These are phyloP conservation scores for Marcusenius ussheri DNA, from an alignment of 2,113 vertebrate species.

Conservation along the genomic window DNA sequence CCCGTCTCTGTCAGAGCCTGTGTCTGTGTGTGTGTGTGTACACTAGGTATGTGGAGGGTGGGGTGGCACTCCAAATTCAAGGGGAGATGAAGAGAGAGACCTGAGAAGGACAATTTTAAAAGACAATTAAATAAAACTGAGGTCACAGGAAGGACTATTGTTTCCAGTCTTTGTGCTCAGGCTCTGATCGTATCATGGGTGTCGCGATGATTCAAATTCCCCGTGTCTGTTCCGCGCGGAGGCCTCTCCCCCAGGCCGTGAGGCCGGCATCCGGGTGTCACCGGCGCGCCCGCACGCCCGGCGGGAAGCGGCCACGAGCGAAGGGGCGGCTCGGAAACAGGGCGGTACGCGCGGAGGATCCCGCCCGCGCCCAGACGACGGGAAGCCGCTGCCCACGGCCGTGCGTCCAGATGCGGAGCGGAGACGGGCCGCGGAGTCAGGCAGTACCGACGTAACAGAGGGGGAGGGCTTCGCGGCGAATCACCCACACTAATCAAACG, in stretches of 20 bases:
- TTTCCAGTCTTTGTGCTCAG: background rate
- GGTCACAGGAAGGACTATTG: background rate
- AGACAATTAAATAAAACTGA: background rate
- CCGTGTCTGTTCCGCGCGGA: background rate
- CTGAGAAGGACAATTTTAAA: background rate
- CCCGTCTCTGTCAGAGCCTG: background rate
- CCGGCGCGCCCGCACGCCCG: background rate
- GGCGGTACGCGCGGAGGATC: background rate
- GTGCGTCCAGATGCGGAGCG: background rate
- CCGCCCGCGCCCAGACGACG: background rate
- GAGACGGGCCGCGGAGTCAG: background rate
- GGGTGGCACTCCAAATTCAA: background rate
- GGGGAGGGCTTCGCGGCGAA: background rate
- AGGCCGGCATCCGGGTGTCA: background rate
- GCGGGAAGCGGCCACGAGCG: background rate
- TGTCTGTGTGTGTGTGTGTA: background rate
- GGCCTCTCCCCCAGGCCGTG: background rate
- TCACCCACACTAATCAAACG: conserved; percentile 17
- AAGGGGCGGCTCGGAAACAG: background rate
- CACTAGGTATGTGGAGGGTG: background rate
- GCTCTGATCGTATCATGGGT: background rate
- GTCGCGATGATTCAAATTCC: background rate
- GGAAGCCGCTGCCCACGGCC: background rate
- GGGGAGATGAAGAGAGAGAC: background rate
- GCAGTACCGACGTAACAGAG: background rate